These are phyloP conservation scores for Phenacoccus solenopsis DNA, from an alignment of 1,140 invertebrate species.

Conservation along the genomic window DNA sequence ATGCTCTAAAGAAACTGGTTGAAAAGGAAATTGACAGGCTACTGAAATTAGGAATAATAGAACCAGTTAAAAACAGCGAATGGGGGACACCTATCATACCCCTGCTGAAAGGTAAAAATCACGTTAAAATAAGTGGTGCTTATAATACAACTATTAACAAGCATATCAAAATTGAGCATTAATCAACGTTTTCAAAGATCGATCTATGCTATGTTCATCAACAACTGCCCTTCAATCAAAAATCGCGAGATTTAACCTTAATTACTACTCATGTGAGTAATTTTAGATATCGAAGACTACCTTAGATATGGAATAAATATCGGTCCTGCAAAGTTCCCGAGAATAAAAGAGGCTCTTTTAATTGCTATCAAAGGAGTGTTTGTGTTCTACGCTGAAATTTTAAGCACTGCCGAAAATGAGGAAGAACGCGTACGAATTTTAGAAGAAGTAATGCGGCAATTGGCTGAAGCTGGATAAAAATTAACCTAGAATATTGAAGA, in stretches of 20 bases:
- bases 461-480: slow-evolving; percentile 20
- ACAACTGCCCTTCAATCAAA: slow-evolving; percentile 27
- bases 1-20: slow-evolving; percentile 26
- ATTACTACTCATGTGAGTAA: slow-evolving; percentile 30
- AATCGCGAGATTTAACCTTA: slow-evolving; percentile 28
- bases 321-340: slow-evolving; percentile 35
- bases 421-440: not conserved
- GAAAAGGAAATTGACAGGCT: slow-evolving; percentile 24
- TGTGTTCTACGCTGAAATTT: slow-evolving; percentile 29
- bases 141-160: slow-evolving; percentile 30
- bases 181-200: slow-evolving; percentile 23
- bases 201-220: slow-evolving; percentile 24
- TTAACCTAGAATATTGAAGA: too few relatives aligned
- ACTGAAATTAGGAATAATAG: slow-evolving; percentile 26
- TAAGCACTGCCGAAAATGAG: slow-evolving; percentile 24
- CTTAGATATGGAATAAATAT: slow-evolving; percentile 32
- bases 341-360: slow-evolving; percentile 35
- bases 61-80: slow-evolving; percentile 27
- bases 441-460: not conserved
- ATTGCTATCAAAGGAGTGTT: slow-evolving; percentile 26
- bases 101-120: slow-evolving; percentile 32
- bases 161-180: slow-evolving; percentile 3
- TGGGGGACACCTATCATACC: slow-evolving; percentile 37
- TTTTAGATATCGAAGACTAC: slow-evolving; percentile 32
- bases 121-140: slow-evolving; percentile 33